Evolutionary conservation across 2,797 vertebrate genomes (phyloP), one percentile per base, ranked within the genome.

Genomic region (Xyrichtys novacula): DNA sequence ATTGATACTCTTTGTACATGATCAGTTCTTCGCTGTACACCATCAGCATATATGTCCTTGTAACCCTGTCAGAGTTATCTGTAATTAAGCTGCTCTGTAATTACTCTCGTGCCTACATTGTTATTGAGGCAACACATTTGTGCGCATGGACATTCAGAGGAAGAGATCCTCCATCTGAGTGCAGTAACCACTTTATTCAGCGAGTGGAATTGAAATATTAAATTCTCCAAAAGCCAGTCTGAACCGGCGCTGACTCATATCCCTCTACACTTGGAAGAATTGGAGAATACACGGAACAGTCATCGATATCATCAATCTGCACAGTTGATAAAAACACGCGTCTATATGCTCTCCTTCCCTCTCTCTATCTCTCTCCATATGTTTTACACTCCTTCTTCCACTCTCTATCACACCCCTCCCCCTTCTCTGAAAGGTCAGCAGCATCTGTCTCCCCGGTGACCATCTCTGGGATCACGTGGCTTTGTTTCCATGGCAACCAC

Each of bases 371-470:
- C n/a, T n/a, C n/a, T 43, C 54, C 9, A 31, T 25, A 17, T 43
- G 23, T 40, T 63, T 36, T 60, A 15, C 53, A 55, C 58, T 14
- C 29, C 36, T 31, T 57, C 56, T 42, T 47, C 17, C n/a, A 12
- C 26, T 52, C 43, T 52, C 47, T 48, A 22, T 40, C 28, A 42
- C n/a, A 6, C 69, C 80, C 68, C 69, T 68, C 66, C 74, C 76
- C 71, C 57, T 34, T 38, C 34, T 23, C 20, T 5, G 11, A 80
- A 86, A 88, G 84, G 84, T 84, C 88, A 83, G 48, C 71, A 72
- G 83, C 83, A 76, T 89, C 63, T 40, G 79, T 86, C 77, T 81
- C 81, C 81, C 69, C 15, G 22, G 79, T 77, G 81, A 85, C 87
- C 84, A 75, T 61, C 59, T 56, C 49, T n/a, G 20, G 26, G 43